These are phyloP conservation scores for Neuroscelio doddi DNA, from an alignment of 2,888 invertebrate species.

Conservation along the genomic window DNA sequence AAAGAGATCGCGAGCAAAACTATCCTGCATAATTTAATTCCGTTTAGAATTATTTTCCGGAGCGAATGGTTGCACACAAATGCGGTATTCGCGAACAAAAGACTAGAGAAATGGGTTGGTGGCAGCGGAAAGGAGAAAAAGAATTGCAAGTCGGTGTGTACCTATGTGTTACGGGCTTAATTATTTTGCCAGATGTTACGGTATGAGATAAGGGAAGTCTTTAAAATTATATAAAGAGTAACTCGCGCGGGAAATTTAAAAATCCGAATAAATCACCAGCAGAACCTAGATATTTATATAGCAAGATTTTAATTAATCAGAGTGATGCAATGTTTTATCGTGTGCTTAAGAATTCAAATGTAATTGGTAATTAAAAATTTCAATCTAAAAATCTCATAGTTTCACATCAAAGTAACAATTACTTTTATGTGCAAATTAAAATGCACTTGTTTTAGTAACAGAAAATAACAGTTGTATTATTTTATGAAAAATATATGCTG, in stretches of 20 bases:
- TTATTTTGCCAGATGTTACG: slow-evolving; percentile 53
- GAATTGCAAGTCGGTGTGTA: slow-evolving; percentile 5
- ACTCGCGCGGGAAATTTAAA: slow-evolving; percentile 48
- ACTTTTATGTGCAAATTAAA: no score
- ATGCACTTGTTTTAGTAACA: no score
- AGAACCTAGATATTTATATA: slow-evolving; percentile 9
- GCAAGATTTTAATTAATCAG: slow-evolving; percentile 51
- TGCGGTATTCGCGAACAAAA: slow-evolving; percentile 7
- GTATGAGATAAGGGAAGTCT: slow-evolving; percentile 44
- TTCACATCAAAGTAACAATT: no score
- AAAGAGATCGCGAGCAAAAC: slow-evolving; percentile 1
- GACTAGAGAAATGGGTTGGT: not conserved
- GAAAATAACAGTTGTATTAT: no score
- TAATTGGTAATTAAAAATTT: not conserved
- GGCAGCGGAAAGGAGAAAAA: not conserved
- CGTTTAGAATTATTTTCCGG: slow-evolving; percentile 8
- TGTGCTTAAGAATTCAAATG: slow-evolving; percentile 4
- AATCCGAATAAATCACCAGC: slow-evolving; percentile 25
- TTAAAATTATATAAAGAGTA: slow-evolving; percentile 44
- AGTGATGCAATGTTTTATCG: slow-evolving; percentile 14
- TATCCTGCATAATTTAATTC: slow-evolving; percentile 8
- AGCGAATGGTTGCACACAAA: slow-evolving; percentile 8
- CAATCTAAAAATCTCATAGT: no score
- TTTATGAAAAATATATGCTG: no score
- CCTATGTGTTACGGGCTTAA: slow-evolving; percentile 39